These are phyloP conservation scores for Caenorhabditis tropicalis DNA, from an alignment of 1,140 invertebrate species.

Conservation along the genomic window DNA sequence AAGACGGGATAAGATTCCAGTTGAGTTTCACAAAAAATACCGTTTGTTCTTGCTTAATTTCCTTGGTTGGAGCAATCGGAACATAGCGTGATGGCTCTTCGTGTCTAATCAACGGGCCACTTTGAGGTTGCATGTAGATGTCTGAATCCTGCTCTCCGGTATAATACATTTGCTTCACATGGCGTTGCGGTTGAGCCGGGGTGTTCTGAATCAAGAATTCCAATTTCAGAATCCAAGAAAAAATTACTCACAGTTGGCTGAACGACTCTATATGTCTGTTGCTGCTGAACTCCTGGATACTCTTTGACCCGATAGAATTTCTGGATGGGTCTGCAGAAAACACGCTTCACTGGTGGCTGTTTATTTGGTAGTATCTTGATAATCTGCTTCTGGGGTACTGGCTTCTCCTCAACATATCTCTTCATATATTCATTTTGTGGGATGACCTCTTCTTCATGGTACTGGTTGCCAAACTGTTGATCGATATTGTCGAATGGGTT, in stretches of 20 bases:
- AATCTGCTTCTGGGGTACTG: not conserved
- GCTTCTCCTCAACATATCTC: not conserved
- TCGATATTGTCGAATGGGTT: not conserved
- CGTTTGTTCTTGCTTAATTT: not conserved
- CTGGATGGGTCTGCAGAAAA: not conserved
- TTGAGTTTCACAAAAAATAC: not conserved
- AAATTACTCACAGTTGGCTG: not conserved
- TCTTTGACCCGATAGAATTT: slow-evolving; percentile 3
- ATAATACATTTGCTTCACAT: not conserved
- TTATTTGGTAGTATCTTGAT: not conserved
- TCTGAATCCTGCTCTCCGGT: not conserved
- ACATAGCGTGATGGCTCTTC: not conserved
- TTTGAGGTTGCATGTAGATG: not conserved
- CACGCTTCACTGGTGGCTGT: not conserved
- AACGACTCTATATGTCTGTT: not conserved
- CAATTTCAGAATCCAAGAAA: no score
- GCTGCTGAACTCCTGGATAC: not conserved
- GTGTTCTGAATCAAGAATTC: not conserved
- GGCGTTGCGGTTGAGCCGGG: no score
- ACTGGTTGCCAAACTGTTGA: no score
- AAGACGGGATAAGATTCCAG: not conserved
- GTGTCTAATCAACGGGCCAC: not conserved
- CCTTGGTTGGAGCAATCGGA: not conserved
- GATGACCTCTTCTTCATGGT: not conserved
- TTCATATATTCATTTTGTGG: not conserved